A percentile compares a stretch with the other conserved stretches of the same genome.
Conservation (phyloP, 2,797 vertebrate genomes). For the Avahi laniger region DNA sequence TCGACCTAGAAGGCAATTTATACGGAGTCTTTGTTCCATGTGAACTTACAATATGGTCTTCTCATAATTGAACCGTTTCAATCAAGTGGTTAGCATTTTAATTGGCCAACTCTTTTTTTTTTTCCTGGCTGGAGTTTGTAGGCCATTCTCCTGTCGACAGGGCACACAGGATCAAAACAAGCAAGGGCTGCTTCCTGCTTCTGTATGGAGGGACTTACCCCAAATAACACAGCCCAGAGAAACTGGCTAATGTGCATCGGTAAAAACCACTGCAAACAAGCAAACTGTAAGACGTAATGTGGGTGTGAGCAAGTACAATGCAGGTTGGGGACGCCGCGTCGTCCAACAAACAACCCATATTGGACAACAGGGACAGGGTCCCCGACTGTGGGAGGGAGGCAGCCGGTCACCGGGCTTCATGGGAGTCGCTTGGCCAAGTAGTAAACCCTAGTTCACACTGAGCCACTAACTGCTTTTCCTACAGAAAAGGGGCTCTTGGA, state of each 20-base stretch:
- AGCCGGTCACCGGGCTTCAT: rapidly evolving
- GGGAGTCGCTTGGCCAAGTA: not conserved
- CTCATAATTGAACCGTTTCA: conserved; percentile 65
- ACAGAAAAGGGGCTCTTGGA: not conserved
- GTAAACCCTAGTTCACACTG: rapidly evolving
- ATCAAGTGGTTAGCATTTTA: conserved; percentile 58
- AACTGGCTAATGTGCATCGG: not conserved
- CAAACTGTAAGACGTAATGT: not conserved
- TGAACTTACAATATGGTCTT: conserved; percentile 62
- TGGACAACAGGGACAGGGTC: not conserved
- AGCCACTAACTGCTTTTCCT: not conserved
- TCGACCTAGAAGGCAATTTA: conserved; percentile 65
- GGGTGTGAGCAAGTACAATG: rapidly evolving
- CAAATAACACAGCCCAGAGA: not conserved
- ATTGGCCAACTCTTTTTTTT: not conserved
- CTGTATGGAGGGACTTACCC: not conserved
- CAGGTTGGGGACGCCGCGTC: rapidly evolving
- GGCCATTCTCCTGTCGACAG: not conserved
- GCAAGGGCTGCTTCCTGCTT: not conserved
- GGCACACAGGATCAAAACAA: not conserved
- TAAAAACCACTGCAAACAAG: not conserved
- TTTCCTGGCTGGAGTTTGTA: not conserved
- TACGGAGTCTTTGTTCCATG: conserved; percentile 63
- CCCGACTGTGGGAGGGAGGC: rapidly evolving
- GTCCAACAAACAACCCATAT: not conserved